Evolutionary conservation across 2,888 invertebrate species (phyloP).

Genomic region (Parnassius apollo): DNA sequence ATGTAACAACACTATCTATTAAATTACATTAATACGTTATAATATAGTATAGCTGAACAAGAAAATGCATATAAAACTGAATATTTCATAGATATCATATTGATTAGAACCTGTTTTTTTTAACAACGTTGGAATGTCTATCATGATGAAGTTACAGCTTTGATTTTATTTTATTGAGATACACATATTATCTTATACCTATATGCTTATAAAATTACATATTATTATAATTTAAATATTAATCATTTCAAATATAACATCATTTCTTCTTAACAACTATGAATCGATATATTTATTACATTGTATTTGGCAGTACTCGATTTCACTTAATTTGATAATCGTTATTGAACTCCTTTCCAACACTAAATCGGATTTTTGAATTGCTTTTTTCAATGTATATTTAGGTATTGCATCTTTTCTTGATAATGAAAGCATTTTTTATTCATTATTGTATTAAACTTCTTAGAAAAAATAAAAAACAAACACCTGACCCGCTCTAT

Average conservation of each 20-base stretch:
- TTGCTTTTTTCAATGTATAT: too few relatives aligned
- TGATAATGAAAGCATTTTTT: too few relatives aligned
- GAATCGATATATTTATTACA: conserved; percentile 38
- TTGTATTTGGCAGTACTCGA: conserved; percentile 53
- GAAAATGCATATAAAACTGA: not conserved
- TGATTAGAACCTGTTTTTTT: conserved; percentile 6
- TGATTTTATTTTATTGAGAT: conserved; percentile 18
- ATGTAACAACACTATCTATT: conserved; percentile 41
- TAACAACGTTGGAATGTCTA: conserved; percentile 53
- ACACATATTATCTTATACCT: conserved; percentile 14
- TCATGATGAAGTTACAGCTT: conserved; percentile 33
- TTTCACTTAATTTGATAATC: conserved; percentile 29
- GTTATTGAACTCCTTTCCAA: not conserved
- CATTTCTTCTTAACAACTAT: conserved; percentile 34
- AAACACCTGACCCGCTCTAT: too few relatives aligned
- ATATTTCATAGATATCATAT: conserved; percentile 8
- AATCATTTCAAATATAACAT: conserved; percentile 37
- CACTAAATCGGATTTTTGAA: not conserved
- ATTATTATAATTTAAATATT: conserved; percentile 37
- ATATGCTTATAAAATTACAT: conserved; percentile 27
- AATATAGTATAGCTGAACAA: not conserved
- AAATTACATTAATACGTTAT: conserved; percentile 23
- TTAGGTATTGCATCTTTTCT: too few relatives aligned
- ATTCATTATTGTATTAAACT: too few relatives aligned
- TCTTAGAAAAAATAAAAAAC: too few relatives aligned